phyloP scores from a whole-genome alignment of 1,140 invertebrate species.

The Drosophila quadrilineata region DNA sequence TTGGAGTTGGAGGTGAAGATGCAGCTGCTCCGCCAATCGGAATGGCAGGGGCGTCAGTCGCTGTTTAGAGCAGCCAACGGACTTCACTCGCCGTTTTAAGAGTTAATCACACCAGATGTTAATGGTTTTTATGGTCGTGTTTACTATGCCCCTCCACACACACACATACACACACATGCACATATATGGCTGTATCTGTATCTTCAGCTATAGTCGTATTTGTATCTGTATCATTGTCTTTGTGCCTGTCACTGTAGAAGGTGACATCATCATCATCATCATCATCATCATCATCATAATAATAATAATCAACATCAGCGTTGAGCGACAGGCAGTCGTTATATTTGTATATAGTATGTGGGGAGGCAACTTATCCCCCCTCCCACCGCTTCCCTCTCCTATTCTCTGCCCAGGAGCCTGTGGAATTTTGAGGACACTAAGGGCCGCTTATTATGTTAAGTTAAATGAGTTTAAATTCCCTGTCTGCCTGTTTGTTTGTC shows the following conservation, averaged over 20 bases:
- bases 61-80: conserved; percentile 41
- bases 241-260: conserved; percentile 26
- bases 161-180: too few species aligned
- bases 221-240: conserved; percentile 5
- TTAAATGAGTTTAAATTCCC: conserved; percentile 47
- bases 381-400: neutral
- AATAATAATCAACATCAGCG: conserved; percentile 10
- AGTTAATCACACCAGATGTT: conserved; percentile 81
- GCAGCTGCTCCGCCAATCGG: conserved; percentile 38
- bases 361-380: neutral
- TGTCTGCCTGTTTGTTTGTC: conserved; percentile 48
- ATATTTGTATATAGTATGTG: too few species aligned
- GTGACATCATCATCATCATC: conserved; percentile 69
- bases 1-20: neutral
- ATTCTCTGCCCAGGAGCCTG: too few species aligned
- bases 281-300: too few species aligned
- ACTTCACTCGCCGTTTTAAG: conserved; percentile 51
- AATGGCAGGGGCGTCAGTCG: conserved; percentile 27
- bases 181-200: neutral
- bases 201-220: conserved; percentile 1
- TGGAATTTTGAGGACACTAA: too few species aligned
- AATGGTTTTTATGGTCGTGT: conserved; percentile 78
- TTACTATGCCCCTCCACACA: conserved; percentile 40
- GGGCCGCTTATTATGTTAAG: conserved; percentile 17
- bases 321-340: conserved; percentile 22